These are phyloP conservation scores for Daubentonia madagascariensis DNA, from an alignment of 2,113 vertebrate genomes.

Conservation along the genomic window DNA sequence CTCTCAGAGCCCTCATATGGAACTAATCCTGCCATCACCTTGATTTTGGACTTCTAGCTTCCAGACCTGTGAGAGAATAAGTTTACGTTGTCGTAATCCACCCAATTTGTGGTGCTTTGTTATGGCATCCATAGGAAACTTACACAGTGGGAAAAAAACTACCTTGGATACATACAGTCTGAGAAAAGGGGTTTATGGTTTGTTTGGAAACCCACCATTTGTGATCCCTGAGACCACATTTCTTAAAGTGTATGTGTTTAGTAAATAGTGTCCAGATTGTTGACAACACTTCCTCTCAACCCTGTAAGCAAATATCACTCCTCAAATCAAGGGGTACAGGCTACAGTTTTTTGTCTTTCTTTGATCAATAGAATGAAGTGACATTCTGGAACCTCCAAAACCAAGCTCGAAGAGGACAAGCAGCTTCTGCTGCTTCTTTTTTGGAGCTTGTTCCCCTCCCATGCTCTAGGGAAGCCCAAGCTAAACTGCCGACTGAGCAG, in stretches of 20 bases:
- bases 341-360: neutral
- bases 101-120: neutral
- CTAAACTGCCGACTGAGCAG: neutral
- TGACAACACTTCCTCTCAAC: neutral
- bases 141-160: neutral
- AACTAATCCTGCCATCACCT: neutral
- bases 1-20: neutral
- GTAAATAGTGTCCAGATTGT: neutral
- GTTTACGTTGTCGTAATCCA: neutral
- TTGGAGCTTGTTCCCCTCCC: neutral
- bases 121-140: neutral
- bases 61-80: neutral
- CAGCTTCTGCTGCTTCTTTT: neutral
- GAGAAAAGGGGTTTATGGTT: neutral
- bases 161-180: neutral
- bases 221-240: neutral
- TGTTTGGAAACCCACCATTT: neutral
- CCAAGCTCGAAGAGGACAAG: no score
- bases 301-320: neutral
- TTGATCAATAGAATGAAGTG: neutral
- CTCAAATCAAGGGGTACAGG: neutral
- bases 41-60: neutral
- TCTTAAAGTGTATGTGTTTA: neutral
- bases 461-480: neutral
- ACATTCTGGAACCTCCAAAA: neutral